Percentiles rank a stretch among this genome's conserved stretches.
Conservation (phyloP, 2,888 invertebrate species). For the Uropetala carovei region DNA sequence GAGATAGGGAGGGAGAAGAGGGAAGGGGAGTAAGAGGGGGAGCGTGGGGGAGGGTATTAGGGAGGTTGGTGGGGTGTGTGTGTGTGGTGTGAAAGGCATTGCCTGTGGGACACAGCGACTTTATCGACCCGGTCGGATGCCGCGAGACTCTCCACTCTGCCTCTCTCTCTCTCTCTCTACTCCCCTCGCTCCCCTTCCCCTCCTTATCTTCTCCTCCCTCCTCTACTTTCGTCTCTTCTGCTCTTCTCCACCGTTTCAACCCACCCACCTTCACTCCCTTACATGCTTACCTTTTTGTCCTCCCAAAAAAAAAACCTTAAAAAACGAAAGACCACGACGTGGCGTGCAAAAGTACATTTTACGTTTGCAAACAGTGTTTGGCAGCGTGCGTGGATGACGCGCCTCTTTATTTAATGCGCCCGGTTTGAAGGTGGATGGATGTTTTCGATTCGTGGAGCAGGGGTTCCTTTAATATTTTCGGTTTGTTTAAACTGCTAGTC, state of each 20-base stretch:
- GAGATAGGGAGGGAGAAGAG: too few species aligned
- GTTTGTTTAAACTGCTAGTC: too few species aligned
- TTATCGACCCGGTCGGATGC: constrained; percentile 47
- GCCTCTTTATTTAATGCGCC: too few species aligned
- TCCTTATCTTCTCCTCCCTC: neutral
- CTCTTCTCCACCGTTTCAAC: neutral
- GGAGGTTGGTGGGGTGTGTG: neutral
- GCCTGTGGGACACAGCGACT: constrained; percentile 61
- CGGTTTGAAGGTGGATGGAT: too few species aligned
- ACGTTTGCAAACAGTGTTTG: too few species aligned
- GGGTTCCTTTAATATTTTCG: too few species aligned
- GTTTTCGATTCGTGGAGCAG: too few species aligned
- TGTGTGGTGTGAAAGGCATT: neutral
- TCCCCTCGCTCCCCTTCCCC: neutral
- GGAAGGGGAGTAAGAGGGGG: neutral
- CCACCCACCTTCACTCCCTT: neutral
- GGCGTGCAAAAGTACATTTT: neutral
- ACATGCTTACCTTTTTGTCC: neutral
- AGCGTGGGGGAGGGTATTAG: neutral
- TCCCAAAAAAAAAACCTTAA: neutral
- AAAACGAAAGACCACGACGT: neutral
- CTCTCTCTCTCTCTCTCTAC: neutral
- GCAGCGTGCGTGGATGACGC: too few species aligned
- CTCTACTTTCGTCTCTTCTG: neutral
- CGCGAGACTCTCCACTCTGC: constrained; percentile 32